Percentiles rank a stretch among this genome's conserved stretches.
phyloP scores from a whole-genome alignment of 1,140 invertebrate species.

The Halesus radiatus region DNA sequence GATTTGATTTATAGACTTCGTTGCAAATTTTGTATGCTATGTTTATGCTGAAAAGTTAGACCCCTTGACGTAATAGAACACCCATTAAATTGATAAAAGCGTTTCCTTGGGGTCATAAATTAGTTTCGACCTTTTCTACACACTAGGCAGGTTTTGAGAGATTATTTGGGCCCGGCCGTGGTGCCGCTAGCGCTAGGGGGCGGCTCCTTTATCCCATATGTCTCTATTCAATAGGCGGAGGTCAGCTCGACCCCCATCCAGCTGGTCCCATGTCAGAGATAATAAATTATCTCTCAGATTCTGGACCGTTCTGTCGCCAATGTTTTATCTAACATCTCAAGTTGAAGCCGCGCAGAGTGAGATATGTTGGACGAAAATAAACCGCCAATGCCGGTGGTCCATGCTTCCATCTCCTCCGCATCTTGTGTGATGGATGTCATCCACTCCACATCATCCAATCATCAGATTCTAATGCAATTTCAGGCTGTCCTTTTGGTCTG shows the following conservation, averaged over 20 bases:
- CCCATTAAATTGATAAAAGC: conserved; percentile 4
- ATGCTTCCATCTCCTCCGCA: not conserved
- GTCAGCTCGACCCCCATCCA: not conserved
- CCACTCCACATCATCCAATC: conserved; percentile 1
- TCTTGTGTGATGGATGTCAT: no score
- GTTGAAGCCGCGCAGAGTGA: not conserved
- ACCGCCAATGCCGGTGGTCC: conserved; percentile 21
- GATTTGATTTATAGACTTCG: not conserved
- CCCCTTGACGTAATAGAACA: not conserved
- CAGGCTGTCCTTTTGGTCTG: not conserved
- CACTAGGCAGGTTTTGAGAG: not conserved
- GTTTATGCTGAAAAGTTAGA: not conserved
- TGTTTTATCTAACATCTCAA: conserved; percentile 16
- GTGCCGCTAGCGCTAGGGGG: not conserved
- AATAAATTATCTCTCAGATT: conserved; percentile 40
- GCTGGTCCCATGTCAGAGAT: conserved; percentile 27
- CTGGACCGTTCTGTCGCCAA: conserved; percentile 20
- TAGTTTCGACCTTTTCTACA: conserved; percentile 28
- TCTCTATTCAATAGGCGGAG: conserved; percentile 32
- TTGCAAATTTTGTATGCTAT: not conserved
- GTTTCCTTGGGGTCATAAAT: conserved; percentile 19
- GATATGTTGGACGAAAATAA: conserved; percentile 1
- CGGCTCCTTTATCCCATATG: conserved; percentile 16
- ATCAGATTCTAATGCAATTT: not conserved
- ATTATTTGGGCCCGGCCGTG: no score